Percentiles rank a stretch among this genome's conserved stretches.
Evolutionary conservation across 2,113 vertebrate species (phyloP).

Genomic region (Empidonax traillii): DNA sequence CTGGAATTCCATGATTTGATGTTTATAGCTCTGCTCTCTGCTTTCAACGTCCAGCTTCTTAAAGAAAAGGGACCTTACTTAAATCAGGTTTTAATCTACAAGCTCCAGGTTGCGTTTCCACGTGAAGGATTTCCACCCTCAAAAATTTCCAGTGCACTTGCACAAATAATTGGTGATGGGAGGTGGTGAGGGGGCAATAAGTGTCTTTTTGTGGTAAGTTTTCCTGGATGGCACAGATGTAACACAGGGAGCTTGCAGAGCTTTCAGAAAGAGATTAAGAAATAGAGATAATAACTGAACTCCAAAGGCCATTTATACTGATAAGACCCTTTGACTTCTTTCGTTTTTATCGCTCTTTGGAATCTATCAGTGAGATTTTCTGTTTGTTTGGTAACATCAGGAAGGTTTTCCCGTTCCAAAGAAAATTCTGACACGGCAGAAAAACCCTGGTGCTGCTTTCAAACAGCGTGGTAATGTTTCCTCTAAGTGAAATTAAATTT

Average conservation of each 20-base stretch:
- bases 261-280: not conserved
- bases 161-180: not conserved
- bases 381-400: not conserved
- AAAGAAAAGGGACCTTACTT: not conserved
- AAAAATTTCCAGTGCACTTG: not conserved
- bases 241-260: not conserved
- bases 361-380: not conserved
- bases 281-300: not conserved
- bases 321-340: not conserved
- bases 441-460: not conserved
- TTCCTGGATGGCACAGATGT: not conserved
- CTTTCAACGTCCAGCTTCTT: not conserved
- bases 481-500: slow-evolving; percentile 8
- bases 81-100: not conserved
- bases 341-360: not conserved
- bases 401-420: not conserved
- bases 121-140: not conserved
- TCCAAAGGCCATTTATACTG: not conserved
- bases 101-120: not conserved
- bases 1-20: not conserved
- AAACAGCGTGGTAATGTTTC: not conserved
- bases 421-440: not conserved
- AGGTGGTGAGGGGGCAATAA: not conserved
- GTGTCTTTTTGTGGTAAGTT: not conserved
- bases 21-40: not conserved